Conservation (phyloP, 2,888 invertebrate genomes). For the Epicampocera succincta region DNA sequence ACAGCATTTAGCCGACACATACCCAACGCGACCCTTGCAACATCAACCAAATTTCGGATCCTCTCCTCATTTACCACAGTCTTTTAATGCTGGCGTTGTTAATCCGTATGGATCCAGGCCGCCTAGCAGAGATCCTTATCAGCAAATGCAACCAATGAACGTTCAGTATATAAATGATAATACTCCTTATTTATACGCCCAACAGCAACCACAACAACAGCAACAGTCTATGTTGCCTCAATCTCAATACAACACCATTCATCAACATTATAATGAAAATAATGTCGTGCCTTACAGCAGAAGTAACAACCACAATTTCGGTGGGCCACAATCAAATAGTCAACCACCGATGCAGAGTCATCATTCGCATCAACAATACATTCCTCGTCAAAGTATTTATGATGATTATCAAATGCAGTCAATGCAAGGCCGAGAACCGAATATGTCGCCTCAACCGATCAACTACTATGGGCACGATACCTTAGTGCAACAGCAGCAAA, state of each 20-base stretch:
- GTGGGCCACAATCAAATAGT: conserved; percentile 66
- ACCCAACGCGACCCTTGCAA: conserved; percentile 78
- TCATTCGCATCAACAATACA: conserved; percentile 80
- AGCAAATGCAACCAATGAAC: conserved; percentile 79
- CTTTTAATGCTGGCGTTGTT: conserved; percentile 75
- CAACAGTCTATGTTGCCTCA: conserved; percentile 74
- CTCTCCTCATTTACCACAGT: conserved; percentile 81
- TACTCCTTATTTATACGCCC: conserved; percentile 76
- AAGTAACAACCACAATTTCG: conserved; percentile 73
- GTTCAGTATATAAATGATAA: conserved; percentile 82
- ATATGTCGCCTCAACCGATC: conserved; percentile 81
- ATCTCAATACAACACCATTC: conserved; percentile 64
- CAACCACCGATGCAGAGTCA: conserved; percentile 74
- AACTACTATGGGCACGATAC: conserved; percentile 91
- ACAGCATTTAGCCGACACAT: conserved; percentile 82
- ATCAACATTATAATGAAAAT: conserved; percentile 73
- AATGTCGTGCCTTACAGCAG: conserved; percentile 79
- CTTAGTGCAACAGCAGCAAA: conserved; percentile 80
- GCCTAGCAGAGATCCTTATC: conserved; percentile 81
- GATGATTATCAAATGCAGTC: conserved; percentile 79
- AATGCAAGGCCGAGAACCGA: conserved; percentile 74
- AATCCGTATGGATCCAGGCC: conserved; percentile 80
- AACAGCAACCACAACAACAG: conserved; percentile 81
- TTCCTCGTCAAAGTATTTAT: conserved; percentile 83
- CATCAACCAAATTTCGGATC: conserved; percentile 79